phyloP scores from a whole-genome alignment of 2,797 vertebrate species.

The Menidia menidia region DNA sequence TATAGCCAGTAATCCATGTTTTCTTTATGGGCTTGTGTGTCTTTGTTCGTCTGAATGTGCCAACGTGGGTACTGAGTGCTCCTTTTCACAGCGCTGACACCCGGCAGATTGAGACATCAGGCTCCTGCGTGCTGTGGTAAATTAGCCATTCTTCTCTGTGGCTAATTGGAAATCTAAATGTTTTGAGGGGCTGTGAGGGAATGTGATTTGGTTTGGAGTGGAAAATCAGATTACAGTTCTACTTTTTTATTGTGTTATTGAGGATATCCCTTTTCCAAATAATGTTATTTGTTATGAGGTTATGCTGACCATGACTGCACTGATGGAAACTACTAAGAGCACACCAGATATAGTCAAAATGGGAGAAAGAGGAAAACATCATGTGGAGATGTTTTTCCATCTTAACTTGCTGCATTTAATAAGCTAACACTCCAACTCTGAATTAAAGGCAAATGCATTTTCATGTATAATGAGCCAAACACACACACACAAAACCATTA shows the following conservation, averaged over 20 bases:
- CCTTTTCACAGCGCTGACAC: slow-evolving; percentile 93
- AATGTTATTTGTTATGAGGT: slow-evolving; percentile 24
- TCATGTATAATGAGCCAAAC: slow-evolving; percentile 71
- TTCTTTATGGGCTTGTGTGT: slow-evolving; percentile 55
- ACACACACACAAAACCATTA: slow-evolving; percentile 66
- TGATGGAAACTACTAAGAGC: slow-evolving; percentile 23
- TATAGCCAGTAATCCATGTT: slow-evolving; percentile 28
- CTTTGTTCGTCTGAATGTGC: slow-evolving; percentile 81
- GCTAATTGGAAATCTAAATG: slow-evolving; percentile 98
- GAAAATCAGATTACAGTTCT: slow-evolving; percentile 58
- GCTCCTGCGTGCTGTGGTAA: slow-evolving; percentile 88
- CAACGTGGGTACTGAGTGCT: slow-evolving; percentile 75
- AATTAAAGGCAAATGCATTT: slow-evolving; percentile 72
- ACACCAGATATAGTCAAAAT: slow-evolving; percentile 17
- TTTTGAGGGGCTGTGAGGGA: slow-evolving; percentile 81
- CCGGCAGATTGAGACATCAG: slow-evolving; percentile 97
- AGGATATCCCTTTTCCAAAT: slow-evolving; percentile 10
- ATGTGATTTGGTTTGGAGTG: slow-evolving; percentile 41
- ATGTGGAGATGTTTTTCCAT: slow-evolving; percentile 52
- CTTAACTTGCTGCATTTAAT: slow-evolving; percentile 73
- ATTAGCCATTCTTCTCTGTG: slow-evolving; percentile 92
- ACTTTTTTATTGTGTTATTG: not conserved
- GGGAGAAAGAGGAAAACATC: slow-evolving; percentile 14
- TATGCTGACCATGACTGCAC: slow-evolving; percentile 19
- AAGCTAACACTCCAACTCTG: slow-evolving; percentile 52